These are phyloP conservation scores for Crocodylus rhombifer DNA, from an alignment of 2,797 vertebrate genomes.

Conservation along the genomic window DNA sequence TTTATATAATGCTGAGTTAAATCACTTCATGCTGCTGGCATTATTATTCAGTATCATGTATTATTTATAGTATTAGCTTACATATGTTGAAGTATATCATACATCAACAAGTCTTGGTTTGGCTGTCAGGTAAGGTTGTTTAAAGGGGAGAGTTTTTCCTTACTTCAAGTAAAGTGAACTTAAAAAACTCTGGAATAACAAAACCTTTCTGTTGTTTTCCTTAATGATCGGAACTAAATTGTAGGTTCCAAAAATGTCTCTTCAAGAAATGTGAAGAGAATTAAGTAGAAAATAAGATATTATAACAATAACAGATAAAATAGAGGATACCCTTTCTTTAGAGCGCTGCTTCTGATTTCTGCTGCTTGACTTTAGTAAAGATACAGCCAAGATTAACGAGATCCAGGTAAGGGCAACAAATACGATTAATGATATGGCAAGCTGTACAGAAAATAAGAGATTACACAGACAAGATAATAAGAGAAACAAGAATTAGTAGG, in stretches of 20 bases:
- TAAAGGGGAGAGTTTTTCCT: neutral
- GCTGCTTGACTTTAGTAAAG: constrained; percentile 1
- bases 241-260: neutral
- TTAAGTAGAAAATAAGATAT: neutral
- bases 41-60: neutral
- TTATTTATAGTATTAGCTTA: constrained; percentile 22
- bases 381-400: constrained; percentile 40
- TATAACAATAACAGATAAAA: neutral
- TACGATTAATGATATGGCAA: constrained; percentile 12
- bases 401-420: neutral
- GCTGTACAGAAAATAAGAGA: constrained; percentile 13
- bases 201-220: neutral
- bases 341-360: neutral
- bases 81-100: constrained; percentile 26
- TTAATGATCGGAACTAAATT: neutral
- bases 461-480: neutral
- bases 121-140: constrained; percentile 23
- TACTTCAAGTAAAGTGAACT: neutral
- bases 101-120: constrained; percentile 23
- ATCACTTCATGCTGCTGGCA: neutral
- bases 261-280: neutral
- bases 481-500: neutral
- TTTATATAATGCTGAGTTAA: neutral
- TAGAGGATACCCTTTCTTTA: neutral
- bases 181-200: neutral